Base-by-base conservation (phyloP, 2,797 vertebrate genomes). In the Lateolabrax maculatus region DNA sequence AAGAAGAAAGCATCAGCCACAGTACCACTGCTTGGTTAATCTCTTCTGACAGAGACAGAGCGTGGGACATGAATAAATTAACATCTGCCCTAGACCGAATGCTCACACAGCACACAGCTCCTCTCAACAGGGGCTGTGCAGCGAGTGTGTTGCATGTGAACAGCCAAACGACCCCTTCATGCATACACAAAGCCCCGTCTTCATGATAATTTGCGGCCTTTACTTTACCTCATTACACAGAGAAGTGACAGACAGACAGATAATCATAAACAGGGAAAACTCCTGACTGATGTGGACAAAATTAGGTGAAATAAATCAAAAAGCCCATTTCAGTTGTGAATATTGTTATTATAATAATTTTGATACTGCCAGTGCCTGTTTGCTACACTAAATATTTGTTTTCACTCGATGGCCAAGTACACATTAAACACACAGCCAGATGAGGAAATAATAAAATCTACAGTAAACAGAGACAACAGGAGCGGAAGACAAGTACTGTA, bases 41-140 rank as follows among this genome's bases (percentile, higher is more conserved):
- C 49, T 71, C 65, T 43, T 60, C 77, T 70, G 90, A 90, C 85
- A 82, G 80, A 77, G 46, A 79, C 80, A 16, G 73, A 68, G 84
- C 37, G 18, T 51, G 56, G 55, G 36, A 79, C 85, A 91, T 94
- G 85, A 93, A 93, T 92, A 91, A 92, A 89, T 92, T 53, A 93
- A 71, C 73, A 83, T 82, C 84, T 72, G 83, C 36, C 51, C 19
- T 2, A 36, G 65, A 68, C 71, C 48, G 37, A 48, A 75, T 75
- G 61, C 77, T 71, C 36, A 72, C 68, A 66, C 5, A 34, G 65
- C 69, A 61, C 36, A 55, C 75, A 58, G 56, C 27, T 55, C 69
- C 65, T 25, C 65, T 25, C 65, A 70, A 2, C 66, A 62, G 52
- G 62, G 62, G n/a, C 48, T 29, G 52, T 36, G 57, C 67, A 46